phyloP scores from a whole-genome alignment of 23 tunicate species.

The Ciona savignyi region DNA sequence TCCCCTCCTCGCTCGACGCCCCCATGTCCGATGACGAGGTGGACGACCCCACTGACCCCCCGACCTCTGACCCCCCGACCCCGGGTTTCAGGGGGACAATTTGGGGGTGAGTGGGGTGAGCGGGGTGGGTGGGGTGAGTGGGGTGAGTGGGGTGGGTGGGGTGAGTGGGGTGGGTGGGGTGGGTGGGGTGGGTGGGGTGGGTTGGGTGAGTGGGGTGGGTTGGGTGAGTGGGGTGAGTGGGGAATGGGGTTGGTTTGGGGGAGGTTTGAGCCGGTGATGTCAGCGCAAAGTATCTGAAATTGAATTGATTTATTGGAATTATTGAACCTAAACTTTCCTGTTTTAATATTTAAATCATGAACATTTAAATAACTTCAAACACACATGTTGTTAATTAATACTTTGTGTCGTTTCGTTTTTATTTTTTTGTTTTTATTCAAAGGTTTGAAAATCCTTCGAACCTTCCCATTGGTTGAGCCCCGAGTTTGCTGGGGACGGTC shows the following conservation, averaged over 20 bases:
- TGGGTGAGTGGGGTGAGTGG: no score
- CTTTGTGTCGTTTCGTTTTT: no score
- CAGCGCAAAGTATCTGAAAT: conserved; percentile 59
- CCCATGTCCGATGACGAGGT: conserved; percentile 25
- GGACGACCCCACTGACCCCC: neutral
- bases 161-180: no score
- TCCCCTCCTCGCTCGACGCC: conserved; percentile 28
- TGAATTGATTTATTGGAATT: neutral
- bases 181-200: no score
- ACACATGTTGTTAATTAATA: no score
- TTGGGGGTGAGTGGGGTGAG: no score
- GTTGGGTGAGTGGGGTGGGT: no score
- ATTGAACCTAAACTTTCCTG: neutral
- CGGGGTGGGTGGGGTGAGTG: no score
- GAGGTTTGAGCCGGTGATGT: conserved; percentile 60
- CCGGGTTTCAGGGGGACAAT: neutral
- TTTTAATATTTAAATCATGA: neutral
- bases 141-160: no score
- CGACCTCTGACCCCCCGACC: neutral
- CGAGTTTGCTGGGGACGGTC: conserved; percentile 28
- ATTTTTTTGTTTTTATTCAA: no score
- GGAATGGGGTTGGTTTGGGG: conserved; percentile 4
- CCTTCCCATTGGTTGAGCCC: conserved; percentile 44
- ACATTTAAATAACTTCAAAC: no score
- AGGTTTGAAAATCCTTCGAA: neutral